Evolutionary conservation across 2,888 invertebrate genomes (phyloP).

Genomic region (Ochlodes sylvanus): DNA sequence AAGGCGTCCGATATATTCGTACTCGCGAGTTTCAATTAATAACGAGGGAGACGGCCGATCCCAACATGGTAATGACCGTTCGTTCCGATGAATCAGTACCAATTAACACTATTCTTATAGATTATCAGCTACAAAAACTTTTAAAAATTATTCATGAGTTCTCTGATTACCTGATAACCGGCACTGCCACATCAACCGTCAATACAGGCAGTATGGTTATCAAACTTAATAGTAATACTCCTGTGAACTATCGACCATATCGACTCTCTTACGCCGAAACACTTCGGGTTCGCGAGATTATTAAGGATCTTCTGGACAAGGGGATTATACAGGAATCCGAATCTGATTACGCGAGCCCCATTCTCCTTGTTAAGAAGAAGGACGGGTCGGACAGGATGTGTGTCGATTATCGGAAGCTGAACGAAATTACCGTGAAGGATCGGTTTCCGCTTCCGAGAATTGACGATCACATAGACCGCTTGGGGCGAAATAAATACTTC

Average conservation of each 20-base stretch:
- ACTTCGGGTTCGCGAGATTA: neutral
- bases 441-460: neutral
- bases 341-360: slow-evolving; percentile 7
- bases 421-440: slow-evolving; percentile 4
- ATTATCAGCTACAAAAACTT: neutral
- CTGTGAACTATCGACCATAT: neutral
- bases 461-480: neutral
- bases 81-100: neutral
- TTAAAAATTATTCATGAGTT: neutral
- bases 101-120: neutral
- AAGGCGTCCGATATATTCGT: slow-evolving; percentile 1
- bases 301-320: neutral
- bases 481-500: neutral
- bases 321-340: slow-evolving; percentile 9
- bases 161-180: neutral
- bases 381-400: too few species aligned
- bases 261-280: too few species aligned
- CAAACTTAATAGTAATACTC: neutral
- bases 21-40: neutral
- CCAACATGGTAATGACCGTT: neutral
- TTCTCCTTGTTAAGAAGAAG: neutral
- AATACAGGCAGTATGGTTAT: neutral
- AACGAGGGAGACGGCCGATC: neutral
- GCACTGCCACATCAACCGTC: neutral
- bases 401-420: neutral